phyloP scores from a whole-genome alignment of 2,797 vertebrate species.

The Bovichtus variegatus region DNA sequence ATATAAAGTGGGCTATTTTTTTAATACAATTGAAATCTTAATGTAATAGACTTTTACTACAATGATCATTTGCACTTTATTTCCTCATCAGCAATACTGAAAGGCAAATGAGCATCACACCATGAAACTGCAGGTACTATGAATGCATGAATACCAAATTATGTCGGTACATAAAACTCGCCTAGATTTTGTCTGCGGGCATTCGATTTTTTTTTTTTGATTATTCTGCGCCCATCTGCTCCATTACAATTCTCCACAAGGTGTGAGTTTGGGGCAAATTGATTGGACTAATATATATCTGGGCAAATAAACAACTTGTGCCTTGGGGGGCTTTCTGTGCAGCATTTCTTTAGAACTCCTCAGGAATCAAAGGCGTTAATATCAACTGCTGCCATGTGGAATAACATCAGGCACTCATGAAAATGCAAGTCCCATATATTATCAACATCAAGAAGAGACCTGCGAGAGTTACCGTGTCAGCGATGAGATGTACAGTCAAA shows the following conservation, averaged over 20 bases:
- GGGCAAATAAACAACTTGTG: slow-evolving; percentile 84
- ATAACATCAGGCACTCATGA: slow-evolving; percentile 77
- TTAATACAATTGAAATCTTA: slow-evolving; percentile 1
- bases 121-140: slow-evolving; percentile 40
- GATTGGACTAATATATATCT: slow-evolving; percentile 84
- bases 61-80: slow-evolving; percentile 25
- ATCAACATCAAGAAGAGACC: slow-evolving; percentile 74
- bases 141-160: slow-evolving; percentile 64
- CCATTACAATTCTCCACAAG: slow-evolving; percentile 78
- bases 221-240: slow-evolving; percentile 68
- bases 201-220: slow-evolving; percentile 50
- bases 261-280: slow-evolving; percentile 75
- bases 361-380: slow-evolving; percentile 82
- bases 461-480: slow-evolving; percentile 67
- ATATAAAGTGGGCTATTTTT: background rate
- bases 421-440: slow-evolving; percentile 77
- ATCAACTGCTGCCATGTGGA: slow-evolving; percentile 79
- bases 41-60: slow-evolving; percentile 3
- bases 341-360: slow-evolving; percentile 81
- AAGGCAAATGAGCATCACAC: slow-evolving; percentile 47
- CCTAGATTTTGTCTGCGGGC: slow-evolving; percentile 57
- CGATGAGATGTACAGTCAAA: slow-evolving; percentile 75
- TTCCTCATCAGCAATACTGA: slow-evolving; percentile 39
- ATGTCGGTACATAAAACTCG: slow-evolving; percentile 50
- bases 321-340: slow-evolving; percentile 76